Percentiles rank a stretch among this genome's conserved stretches.
Evolutionary conservation across 2,113 vertebrate genomes (phyloP).

Genomic region (Australoheros scitulus): DNA sequence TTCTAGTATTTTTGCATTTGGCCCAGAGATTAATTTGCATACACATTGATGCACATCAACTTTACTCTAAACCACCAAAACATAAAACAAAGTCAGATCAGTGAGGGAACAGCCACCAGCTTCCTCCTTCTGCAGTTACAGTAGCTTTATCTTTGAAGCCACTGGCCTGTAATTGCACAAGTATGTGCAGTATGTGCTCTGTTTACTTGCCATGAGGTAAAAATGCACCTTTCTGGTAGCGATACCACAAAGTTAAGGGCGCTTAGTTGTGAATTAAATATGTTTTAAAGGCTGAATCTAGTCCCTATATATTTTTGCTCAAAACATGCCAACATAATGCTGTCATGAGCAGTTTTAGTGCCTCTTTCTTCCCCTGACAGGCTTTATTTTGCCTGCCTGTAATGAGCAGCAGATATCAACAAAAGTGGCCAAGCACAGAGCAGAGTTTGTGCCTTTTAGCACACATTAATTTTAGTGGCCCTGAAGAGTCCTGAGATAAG

Average conservation of each 20-base stretch:
- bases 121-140: slow-evolving; percentile 17
- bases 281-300: no score
- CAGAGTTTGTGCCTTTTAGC: background rate
- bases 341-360: background rate
- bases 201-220: background rate
- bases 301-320: background rate
- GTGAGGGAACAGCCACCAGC: background rate
- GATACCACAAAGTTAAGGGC: background rate
- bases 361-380: background rate
- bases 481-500: background rate
- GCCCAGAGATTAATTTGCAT: background rate
- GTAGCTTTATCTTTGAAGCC: slow-evolving; percentile 4
- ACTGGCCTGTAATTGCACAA: slow-evolving; percentile 21
- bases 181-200: slow-evolving; percentile 10
- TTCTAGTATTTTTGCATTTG: background rate
- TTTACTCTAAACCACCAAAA: slow-evolving; percentile 29
- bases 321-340: background rate
- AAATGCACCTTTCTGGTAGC: background rate
- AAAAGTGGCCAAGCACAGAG: background rate
- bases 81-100: slow-evolving; percentile 27
- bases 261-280: background rate
- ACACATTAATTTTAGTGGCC: background rate
- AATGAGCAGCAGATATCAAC: background rate
- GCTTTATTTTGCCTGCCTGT: background rate
- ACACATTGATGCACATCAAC: background rate